phyloP scores from a whole-genome alignment of 2,888 invertebrate species.

The Oscheius sp. region DNA sequence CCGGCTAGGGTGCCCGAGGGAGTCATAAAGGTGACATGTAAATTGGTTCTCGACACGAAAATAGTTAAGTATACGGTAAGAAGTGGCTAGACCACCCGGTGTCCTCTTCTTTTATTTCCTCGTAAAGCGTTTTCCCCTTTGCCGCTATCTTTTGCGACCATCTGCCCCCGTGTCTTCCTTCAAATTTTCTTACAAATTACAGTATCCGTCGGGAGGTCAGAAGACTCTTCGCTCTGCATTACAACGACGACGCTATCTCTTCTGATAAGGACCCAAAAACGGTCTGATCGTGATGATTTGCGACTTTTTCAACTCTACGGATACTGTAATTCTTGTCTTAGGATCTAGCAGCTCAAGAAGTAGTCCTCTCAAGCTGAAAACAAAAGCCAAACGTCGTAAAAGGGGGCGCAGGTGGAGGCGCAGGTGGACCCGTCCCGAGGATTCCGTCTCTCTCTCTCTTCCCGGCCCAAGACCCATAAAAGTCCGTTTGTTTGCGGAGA shows the following conservation, averaged over 20 bases:
- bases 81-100: slow-evolving; percentile 6
- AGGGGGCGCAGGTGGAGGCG: slow-evolving; percentile 29
- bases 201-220: neutral
- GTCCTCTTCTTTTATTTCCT: slow-evolving; percentile 34
- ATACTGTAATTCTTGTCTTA: neutral
- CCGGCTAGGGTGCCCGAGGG: slow-evolving; percentile 27
- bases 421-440: slow-evolving; percentile 31
- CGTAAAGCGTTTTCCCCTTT: slow-evolving; percentile 30
- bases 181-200: slow-evolving; percentile 13
- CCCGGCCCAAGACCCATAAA: slow-evolving; percentile 25
- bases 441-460: neutral
- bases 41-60: slow-evolving; percentile 29
- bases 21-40: slow-evolving; percentile 33
- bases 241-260: neutral
- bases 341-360: neutral
- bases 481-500: slow-evolving; percentile 38
- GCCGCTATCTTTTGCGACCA: slow-evolving; percentile 33
- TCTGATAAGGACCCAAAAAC: slow-evolving; percentile 1
- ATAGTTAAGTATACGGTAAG: slow-evolving; percentile 20
- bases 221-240: neutral
- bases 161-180: slow-evolving; percentile 9
- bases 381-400: slow-evolving; percentile 27
- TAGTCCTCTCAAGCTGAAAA: neutral
- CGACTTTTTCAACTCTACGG: neutral
- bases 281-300: neutral